These are phyloP conservation scores for Drosophila takahashii DNA, from an alignment of 1,140 invertebrate genomes.

Conservation along the genomic window DNA sequence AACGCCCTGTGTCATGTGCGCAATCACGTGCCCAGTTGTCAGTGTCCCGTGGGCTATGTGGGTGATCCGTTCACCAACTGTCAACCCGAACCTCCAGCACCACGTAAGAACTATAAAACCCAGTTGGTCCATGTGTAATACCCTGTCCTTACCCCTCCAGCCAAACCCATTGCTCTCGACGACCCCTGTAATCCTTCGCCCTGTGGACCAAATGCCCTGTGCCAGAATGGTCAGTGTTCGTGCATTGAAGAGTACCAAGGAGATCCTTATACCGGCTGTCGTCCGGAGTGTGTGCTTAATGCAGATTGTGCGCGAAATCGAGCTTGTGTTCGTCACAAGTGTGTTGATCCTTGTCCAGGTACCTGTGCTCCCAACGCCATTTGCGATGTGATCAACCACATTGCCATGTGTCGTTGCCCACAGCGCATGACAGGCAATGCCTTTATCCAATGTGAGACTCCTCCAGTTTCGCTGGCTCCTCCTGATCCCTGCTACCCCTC, in stretches of 20 bases:
- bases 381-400: conserved; percentile 89
- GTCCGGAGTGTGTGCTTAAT: conserved; percentile 72
- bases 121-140: conserved; percentile 1
- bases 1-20: conserved; percentile 89
- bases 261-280: conserved; percentile 78
- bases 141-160: conserved; percentile 71
- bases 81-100: conserved; percentile 56
- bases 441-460: conserved; percentile 72
- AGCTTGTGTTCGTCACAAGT: conserved; percentile 88
- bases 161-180: conserved; percentile 71
- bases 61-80: conserved; percentile 88
- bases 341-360: conserved; percentile 88
- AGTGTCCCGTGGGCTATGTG: conserved; percentile 88
- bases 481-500: conserved; percentile 86
- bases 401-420: conserved; percentile 88
- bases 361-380: conserved; percentile 89
- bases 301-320: conserved; percentile 86
- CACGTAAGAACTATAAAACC: conserved; percentile 50
- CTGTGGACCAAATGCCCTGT: conserved; percentile 89
- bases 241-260: conserved; percentile 88
- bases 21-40: conserved; percentile 88
- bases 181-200: conserved; percentile 89
- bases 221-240: conserved; percentile 87
- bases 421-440: conserved; percentile 85
- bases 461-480: conserved; percentile 64